Percentiles rank a stretch among this genome's conserved stretches.
These are phyloP conservation scores for Calliopsis andreniformis DNA, from an alignment of 1,140 invertebrate genomes.

Conservation along the genomic window DNA sequence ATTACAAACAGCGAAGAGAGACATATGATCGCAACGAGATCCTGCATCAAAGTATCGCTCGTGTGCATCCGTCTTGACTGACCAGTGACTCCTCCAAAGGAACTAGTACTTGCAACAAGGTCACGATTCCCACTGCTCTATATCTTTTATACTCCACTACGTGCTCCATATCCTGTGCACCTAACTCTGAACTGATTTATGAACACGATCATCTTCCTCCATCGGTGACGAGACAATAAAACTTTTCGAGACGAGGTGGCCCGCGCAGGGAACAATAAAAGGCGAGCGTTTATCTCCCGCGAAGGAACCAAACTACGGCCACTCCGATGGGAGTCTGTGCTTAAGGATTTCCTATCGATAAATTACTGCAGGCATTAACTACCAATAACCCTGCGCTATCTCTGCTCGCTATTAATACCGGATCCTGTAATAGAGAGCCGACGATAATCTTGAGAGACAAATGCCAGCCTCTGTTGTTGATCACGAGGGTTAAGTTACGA, in stretches of 20 bases:
- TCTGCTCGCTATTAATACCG: slow-evolving; percentile 56
- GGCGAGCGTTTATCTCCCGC: neutral
- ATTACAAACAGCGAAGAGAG: too few species aligned
- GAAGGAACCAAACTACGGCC: neutral
- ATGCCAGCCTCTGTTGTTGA: slow-evolving; percentile 39
- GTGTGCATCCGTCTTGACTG: too few species aligned
- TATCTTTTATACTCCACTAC: too few species aligned
- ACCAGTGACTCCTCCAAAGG: too few species aligned
- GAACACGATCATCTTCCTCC: neutral
- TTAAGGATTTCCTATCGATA: slow-evolving; percentile 39
- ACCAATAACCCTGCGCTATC: slow-evolving; percentile 38
- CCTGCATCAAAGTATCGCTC: too few species aligned
- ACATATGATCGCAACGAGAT: too few species aligned
- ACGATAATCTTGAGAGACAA: slow-evolving; percentile 60
- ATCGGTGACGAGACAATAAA: neutral
- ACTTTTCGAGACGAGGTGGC: neutral
- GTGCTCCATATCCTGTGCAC: neutral
- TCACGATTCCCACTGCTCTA: too few species aligned
- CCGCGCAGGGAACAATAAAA: neutral
- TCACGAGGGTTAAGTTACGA: slow-evolving; percentile 20
- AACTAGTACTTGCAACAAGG: too few species aligned
- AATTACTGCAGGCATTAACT: slow-evolving; percentile 53
- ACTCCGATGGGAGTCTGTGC: neutral
- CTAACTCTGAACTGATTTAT: neutral
- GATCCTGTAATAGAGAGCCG: slow-evolving; percentile 47